phyloP scores from a whole-genome alignment of 2,797 vertebrate genomes.

The Pachyuromys duprasi region DNA sequence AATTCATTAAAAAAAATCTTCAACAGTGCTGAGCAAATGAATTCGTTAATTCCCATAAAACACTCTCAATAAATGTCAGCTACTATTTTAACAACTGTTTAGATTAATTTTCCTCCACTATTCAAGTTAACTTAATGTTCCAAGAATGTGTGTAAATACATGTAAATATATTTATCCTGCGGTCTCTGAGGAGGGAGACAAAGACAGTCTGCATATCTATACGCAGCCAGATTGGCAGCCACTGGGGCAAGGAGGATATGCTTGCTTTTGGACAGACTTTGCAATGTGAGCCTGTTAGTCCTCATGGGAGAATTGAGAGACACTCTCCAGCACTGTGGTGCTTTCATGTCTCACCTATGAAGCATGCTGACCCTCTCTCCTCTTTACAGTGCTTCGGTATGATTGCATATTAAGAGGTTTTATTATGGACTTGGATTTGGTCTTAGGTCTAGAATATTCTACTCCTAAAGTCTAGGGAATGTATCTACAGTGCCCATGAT shows the following conservation, averaged over 20 bases:
- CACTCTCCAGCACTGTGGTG: not conserved
- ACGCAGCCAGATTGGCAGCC: not conserved
- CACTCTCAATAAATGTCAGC: not conserved
- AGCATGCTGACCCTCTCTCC: not conserved
- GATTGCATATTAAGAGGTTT: not conserved
- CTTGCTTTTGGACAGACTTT: not conserved
- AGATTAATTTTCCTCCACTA: not conserved
- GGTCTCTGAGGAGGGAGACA: not conserved
- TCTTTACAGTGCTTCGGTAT: not conserved
- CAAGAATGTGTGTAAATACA: conserved; percentile 17
- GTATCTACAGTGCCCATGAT: not conserved
- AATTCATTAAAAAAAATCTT: not conserved
- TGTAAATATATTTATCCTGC: not conserved
- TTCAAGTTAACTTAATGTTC: not conserved
- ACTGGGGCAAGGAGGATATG: not conserved
- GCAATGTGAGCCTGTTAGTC: not conserved
- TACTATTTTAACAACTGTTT: not conserved
- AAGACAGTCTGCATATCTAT: no score
- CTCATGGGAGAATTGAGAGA: no score
- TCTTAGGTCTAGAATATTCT: not conserved
- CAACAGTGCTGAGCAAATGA: not conserved
- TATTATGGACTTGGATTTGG: not conserved
- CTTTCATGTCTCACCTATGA: not conserved
- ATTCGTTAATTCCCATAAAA: not conserved
- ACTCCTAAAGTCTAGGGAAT: no score